Base-by-base conservation (phyloP, 2,113 vertebrate genomes). In the Anser brachyrhynchus region DNA sequence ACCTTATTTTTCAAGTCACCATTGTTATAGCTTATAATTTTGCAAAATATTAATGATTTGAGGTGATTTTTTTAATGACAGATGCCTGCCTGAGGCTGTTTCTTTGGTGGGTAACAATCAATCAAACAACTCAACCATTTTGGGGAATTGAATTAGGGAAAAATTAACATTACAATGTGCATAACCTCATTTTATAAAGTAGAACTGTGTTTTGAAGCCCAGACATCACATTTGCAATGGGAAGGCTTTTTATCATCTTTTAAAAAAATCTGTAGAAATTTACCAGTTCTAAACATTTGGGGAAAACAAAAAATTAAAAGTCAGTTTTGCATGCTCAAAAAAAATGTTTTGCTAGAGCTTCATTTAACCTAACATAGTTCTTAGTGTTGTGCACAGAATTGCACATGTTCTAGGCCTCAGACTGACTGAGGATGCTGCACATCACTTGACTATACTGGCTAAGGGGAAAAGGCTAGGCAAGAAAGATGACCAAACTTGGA, bases 21-120 rank as follows among this genome's bases (percentile, higher is more conserved):
- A 6, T 74, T 84, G 86, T 87, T 43, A 82, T 7, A 70, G 9
- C 10, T 91, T 76, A 65, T 55, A 73, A 85, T 83, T 96, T 76
- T 85, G 64, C 54, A 84, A 91, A 91, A 90, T 95, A 95, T 73
- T 91, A 87, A 95, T 91, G 66, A 82, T 91, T 65, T 84, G 44
- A 80, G 41, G 25, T 89, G 28, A 84, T 59, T 43, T 75, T 87
- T 94, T 92, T 62, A 75, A 73, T 73, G 74, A 85, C 61, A 93
- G 87, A 87, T 90, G 71, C 58, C 39, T 91, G 78, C 93, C 87
- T 95, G 43, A 89, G 71, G 93, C 77, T 85, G 16, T 80, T 91
- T 79, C 81, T 91, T 95, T 83, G 54, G 78, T 91, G 58, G 54
- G 43, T 35, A 95, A 79, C 71, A 66, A 76, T 92, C 39, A 89